phyloP scores from a whole-genome alignment of 92 coral and sea anemone genomes.

The Galaxea fascicularis region DNA sequence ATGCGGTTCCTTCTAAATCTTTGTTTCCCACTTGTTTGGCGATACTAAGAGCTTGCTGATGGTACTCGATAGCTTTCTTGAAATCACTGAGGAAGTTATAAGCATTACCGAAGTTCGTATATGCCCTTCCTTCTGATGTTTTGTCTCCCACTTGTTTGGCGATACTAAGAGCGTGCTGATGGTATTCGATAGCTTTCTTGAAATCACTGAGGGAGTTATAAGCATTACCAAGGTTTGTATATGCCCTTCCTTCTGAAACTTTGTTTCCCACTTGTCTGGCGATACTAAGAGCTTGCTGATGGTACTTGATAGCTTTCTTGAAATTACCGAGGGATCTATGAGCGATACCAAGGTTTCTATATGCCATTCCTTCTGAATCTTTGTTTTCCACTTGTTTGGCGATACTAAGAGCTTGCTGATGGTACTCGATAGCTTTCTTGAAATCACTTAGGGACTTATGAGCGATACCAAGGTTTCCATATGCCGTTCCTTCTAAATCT shows the following conservation, averaged over 20 bases:
- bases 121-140: not conserved
- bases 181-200: not conserved
- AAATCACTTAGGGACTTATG: too few species aligned
- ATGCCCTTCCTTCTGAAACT: not conserved
- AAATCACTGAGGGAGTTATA: not conserved
- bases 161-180: not conserved
- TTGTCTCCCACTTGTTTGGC: not conserved
- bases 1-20: not conserved
- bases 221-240: not conserved
- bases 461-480: too few species aligned
- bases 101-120: not conserved
- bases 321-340: not conserved
- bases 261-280: not conserved
- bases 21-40: not conserved
- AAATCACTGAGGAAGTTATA: not conserved
- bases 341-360: not conserved
- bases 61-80: not conserved
- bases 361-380: not conserved
- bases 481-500: too few species aligned
- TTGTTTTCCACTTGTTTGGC: not conserved
- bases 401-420: not conserved
- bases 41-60: not conserved
- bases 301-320: not conserved
- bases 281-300: not conserved
- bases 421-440: not conserved